phyloP scores from a whole-genome alignment of 2,797 vertebrate genomes.

The Poeciliopsis gracilis region DNA sequence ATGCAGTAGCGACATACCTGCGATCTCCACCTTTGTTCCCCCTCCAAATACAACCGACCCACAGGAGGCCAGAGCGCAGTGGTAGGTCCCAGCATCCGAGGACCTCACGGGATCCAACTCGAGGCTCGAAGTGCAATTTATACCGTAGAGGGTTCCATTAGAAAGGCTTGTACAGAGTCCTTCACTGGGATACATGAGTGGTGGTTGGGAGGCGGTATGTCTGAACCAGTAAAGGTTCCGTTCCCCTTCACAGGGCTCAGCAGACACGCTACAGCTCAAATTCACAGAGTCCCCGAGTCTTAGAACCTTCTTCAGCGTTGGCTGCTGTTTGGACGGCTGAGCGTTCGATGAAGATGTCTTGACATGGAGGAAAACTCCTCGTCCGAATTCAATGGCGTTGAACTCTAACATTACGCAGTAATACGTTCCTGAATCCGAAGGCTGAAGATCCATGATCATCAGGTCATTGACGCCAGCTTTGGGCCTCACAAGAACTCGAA shows the following conservation, averaged over 20 bases:
- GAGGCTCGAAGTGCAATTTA: conserved; percentile 42
- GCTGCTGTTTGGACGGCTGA: conserved; percentile 1
- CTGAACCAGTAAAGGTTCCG: conserved; percentile 67
- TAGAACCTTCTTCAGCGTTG: neutral
- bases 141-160: neutral
- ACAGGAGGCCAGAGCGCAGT: conserved; percentile 64
- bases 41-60: conserved; percentile 65
- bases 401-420: conserved; percentile 63
- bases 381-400: conserved; percentile 54
- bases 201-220: conserved; percentile 13
- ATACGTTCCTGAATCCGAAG: conserved; percentile 65
- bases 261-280: conserved; percentile 49
- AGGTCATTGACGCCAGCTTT: conserved; percentile 28
- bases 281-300: conserved; percentile 18
- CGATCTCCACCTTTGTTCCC: conserved; percentile 42
- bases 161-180: conserved; percentile 24
- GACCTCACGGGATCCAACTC: conserved; percentile 17
- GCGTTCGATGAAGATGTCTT: conserved; percentile 14
- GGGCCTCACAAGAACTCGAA: neutral
- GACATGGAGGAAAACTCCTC: conserved; percentile 64
- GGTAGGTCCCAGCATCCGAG: conserved; percentile 56
- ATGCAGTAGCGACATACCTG: conserved; percentile 30
- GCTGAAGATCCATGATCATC: conserved; percentile 44
- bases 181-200: conserved; percentile 28
- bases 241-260: conserved; percentile 33